Base-by-base conservation (phyloP, 2,888 invertebrate species). In the Nomada fabriciana region DNA sequence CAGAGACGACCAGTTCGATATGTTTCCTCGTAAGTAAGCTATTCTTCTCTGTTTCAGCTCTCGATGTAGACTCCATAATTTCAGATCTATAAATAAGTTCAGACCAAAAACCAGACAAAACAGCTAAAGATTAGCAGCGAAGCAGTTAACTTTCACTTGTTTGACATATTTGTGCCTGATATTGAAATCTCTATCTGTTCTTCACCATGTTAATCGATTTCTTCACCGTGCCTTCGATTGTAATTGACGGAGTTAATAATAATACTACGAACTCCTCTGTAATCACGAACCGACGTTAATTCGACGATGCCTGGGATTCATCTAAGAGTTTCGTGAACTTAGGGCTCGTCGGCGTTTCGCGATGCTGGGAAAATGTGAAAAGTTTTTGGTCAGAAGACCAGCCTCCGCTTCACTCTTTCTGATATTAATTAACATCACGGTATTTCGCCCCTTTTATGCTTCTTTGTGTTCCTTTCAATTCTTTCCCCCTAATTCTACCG, bases 221-320 rank as follows among this genome's bases (percentile, higher is more conserved):
- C 64, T 47, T 36, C 29, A 5, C 7, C 43, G 61, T 13, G 13
- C 5, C 50, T 36, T 42, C 36, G 57, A 61, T 77, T 59, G 76
- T 76, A 61, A 76, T 78, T 43, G 53, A 15, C 9, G 36, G 36
- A 76, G 80, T 85, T 87, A 81, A 88, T 88, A 88, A 88, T 88
- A 87, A 80, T 50, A 74, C 80, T 72, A 82, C 87, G 67, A 83
- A 85, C 61, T 80, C 42, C 59, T 81, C 74, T 83, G 85, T 83
- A 88, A 88, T 88, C 80, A 82, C 65, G 83, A 80, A 77, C 83
- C 85, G 85, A 76, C 82, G 80, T 86, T 87, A 87, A 87, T 88
- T 88, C 74, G 82, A 74, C 71, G 74, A 69, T 81, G 70, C 61
- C 70, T 67, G 72, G 72, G 77, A 78, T 65, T 76, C 82, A 63